Evolutionary conservation across 2,797 vertebrate species (phyloP).

Genomic region (Ambastaia sidthimunki): DNA sequence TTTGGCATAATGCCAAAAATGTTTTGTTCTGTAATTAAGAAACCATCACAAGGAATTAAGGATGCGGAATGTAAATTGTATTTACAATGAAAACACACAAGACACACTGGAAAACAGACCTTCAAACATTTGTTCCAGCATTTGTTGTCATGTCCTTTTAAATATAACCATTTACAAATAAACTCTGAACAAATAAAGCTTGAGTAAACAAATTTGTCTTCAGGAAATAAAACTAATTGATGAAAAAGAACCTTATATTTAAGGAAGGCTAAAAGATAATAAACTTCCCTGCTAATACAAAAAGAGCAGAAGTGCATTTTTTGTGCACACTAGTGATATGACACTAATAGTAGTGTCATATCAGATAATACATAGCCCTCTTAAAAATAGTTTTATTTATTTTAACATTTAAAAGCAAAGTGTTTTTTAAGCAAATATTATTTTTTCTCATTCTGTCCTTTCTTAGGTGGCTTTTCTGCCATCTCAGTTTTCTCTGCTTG

Average conservation of each 20-base stretch:
- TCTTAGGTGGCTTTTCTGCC: constrained; percentile 61
- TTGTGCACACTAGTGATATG: too few relatives aligned
- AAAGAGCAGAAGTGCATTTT: not conserved
- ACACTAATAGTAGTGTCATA: not conserved
- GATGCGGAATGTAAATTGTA: not conserved
- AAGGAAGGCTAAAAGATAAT: not conserved
- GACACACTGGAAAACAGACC: not conserved
- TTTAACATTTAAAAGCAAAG: too few relatives aligned
- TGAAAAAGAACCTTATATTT: not conserved
- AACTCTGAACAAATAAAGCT: not conserved
- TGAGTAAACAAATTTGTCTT: not conserved
- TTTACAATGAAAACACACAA: not conserved
- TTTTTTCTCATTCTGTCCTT: constrained; percentile 4
- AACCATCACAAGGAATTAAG: not conserved
- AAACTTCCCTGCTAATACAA: not conserved
- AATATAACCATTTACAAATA: not conserved
- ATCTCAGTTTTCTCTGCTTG: constrained; percentile 71
- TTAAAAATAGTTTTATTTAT: too few relatives aligned
- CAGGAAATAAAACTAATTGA: too few relatives aligned
- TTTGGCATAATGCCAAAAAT: too few relatives aligned
- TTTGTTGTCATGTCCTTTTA: not conserved
- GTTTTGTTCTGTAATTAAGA: too few relatives aligned
- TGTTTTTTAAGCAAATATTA: not conserved
- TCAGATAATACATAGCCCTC: not conserved
- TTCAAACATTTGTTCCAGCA: not conserved